phyloP scores from a whole-genome alignment of 2,113 vertebrate genomes.

The Ascaphus truei region DNA sequence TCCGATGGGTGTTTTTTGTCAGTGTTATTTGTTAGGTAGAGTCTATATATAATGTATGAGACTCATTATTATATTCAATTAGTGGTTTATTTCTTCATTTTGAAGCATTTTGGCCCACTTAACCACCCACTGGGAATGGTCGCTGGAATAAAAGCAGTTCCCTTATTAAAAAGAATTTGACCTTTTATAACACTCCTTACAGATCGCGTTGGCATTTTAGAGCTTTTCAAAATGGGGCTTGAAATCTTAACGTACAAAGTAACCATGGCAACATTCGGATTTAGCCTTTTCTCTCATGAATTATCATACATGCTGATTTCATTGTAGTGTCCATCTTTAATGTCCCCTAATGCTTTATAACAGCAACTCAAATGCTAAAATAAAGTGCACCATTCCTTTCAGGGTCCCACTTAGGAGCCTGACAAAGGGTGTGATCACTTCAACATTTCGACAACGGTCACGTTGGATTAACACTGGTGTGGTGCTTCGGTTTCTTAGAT shows the following conservation, averaged over 20 bases:
- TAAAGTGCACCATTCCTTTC: too few relatives aligned
- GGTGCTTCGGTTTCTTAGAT: too few relatives aligned
- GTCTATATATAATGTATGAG: slow-evolving; percentile 34
- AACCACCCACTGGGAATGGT: not conserved
- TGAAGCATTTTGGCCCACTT: not conserved
- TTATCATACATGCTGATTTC: not conserved
- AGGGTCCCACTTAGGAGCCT: too few relatives aligned
- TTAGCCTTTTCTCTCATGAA: not conserved
- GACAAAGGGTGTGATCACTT: too few relatives aligned
- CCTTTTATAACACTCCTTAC: slow-evolving; percentile 11
- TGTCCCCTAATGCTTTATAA: too few relatives aligned
- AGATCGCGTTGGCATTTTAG: slow-evolving; percentile 23
- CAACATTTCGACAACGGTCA: too few relatives aligned
- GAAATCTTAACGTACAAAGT: slow-evolving; percentile 3
- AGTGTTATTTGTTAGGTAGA: slow-evolving; percentile 29
- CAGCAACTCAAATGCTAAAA: not conserved
- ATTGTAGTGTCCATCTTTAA: not conserved
- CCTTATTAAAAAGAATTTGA: slow-evolving; percentile 30
- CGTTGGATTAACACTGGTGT: too few relatives aligned
- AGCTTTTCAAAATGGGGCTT: slow-evolving; percentile 10
- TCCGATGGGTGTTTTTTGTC: slow-evolving; percentile 33
- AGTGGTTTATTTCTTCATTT: not conserved
- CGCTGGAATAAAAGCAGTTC: slow-evolving; percentile 16
- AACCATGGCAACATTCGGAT: slow-evolving; percentile 1
- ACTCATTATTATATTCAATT: not conserved